Percentiles rank a stretch among this genome's conserved stretches.
Conservation (phyloP, 1,140 invertebrate genomes). For the Leptinotarsa undecemlineata region DNA sequence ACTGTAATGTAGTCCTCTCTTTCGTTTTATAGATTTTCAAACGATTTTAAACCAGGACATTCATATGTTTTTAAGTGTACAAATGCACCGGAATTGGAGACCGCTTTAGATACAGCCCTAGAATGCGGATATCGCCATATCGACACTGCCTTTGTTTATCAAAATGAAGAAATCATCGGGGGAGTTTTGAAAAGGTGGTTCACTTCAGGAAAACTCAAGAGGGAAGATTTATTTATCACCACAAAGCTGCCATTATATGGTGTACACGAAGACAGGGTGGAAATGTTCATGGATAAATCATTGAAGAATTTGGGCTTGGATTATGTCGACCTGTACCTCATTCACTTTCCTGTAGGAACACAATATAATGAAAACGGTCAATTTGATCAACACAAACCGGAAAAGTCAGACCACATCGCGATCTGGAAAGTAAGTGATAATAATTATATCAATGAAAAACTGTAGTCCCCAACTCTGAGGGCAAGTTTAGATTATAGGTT, state of each 20-base stretch:
- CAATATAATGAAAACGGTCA: constrained; percentile 57
- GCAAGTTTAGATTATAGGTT: too few relatives aligned
- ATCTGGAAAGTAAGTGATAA: constrained; percentile 70
- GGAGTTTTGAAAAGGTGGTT: constrained; percentile 72
- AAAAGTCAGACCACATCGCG: constrained; percentile 71
- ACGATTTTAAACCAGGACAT: constrained; percentile 1
- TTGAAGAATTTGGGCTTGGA: constrained; percentile 71
- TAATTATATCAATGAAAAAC: too few relatives aligned
- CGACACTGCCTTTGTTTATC: constrained; percentile 68
- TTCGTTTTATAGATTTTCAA: not conserved
- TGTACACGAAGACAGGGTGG: constrained; percentile 30
- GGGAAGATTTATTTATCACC: constrained; percentile 67
- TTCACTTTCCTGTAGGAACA: constrained; percentile 75
- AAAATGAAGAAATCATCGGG: constrained; percentile 83
- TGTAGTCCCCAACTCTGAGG: too few relatives aligned
- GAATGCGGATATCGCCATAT: constrained; percentile 25
- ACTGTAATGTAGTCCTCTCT: too few relatives aligned
- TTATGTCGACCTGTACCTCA: constrained; percentile 84
- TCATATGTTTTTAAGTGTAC: constrained; percentile 36
- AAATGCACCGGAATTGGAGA: constrained; percentile 26
- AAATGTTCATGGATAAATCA: constrained; percentile 39
- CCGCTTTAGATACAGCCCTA: constrained; percentile 20
- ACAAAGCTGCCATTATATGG: constrained; percentile 60
- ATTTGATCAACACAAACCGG: constrained; percentile 62
- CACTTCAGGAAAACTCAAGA: constrained; percentile 67